Percentiles rank a stretch among this genome's conserved stretches.
Evolutionary conservation across 2,888 invertebrate species (phyloP).

Genomic region (Agriopis marginaria): DNA sequence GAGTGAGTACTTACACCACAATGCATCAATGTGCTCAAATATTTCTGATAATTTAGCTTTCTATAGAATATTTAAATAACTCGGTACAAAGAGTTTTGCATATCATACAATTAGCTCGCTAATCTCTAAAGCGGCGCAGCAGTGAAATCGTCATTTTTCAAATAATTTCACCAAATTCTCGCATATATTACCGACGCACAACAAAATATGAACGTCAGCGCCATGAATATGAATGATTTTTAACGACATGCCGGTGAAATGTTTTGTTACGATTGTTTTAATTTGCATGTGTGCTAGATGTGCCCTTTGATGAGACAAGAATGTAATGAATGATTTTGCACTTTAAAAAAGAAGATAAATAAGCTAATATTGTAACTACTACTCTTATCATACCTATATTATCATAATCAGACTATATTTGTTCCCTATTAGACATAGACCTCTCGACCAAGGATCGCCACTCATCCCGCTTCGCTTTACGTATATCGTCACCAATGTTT

Average conservation of each 20-base stretch:
- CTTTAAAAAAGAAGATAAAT: background rate
- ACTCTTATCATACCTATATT: too few species aligned
- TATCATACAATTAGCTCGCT: slow-evolving; percentile 26
- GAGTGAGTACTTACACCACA: too few species aligned
- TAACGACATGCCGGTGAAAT: slow-evolving; percentile 40
- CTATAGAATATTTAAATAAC: background rate
- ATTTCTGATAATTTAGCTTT: background rate
- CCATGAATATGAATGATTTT: slow-evolving; percentile 67
- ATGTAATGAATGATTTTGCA: background rate
- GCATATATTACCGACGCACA: slow-evolving; percentile 55
- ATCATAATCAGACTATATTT: too few species aligned
- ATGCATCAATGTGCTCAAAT: background rate
- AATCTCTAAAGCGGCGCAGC: slow-evolving; percentile 28
- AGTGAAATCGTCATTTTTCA: slow-evolving; percentile 52
- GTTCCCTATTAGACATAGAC: too few species aligned
- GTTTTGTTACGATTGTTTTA: slow-evolving; percentile 42
- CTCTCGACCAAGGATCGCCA: too few species aligned
- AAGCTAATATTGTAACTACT: too few species aligned
- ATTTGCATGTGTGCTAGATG: slow-evolving; percentile 35
- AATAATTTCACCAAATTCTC: slow-evolving; percentile 63
- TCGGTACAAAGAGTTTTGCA: slow-evolving; percentile 8
- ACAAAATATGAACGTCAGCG: slow-evolving; percentile 51
- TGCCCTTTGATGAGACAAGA: slow-evolving; percentile 30
- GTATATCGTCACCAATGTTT: too few species aligned
- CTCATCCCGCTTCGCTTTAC: too few species aligned